A percentile compares a stretch with the other conserved stretches of the same genome.
These are phyloP conservation scores for Gymnobelideus leadbeateri DNA, from an alignment of 2,113 vertebrate species.

Conservation along the genomic window DNA sequence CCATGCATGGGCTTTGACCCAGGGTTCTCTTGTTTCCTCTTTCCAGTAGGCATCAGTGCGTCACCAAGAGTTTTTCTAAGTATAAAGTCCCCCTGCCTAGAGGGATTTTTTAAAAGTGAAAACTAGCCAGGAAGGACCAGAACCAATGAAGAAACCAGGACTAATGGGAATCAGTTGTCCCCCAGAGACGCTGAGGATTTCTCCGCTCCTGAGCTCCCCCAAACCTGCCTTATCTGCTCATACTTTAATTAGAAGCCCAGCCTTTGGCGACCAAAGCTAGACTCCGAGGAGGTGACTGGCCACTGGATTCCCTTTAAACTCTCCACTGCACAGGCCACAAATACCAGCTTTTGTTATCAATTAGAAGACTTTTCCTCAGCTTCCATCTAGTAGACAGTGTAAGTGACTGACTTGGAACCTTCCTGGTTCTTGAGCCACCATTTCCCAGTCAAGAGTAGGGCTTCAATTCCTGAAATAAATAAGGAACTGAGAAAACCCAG, in stretches of 20 bases:
- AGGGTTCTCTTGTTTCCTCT: not conserved
- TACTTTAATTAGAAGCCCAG: not conserved
- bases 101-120: conserved; percentile 6
- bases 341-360: not conserved
- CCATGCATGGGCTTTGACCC: not conserved
- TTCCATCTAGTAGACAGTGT: not conserved
- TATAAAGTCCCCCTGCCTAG: not conserved
- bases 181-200: not conserved
- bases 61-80: not conserved
- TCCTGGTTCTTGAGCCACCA: not conserved
- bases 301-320: conserved; percentile 15
- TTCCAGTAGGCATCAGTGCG: not conserved
- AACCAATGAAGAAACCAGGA: conserved; percentile 26
- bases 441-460: not conserved
- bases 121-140: not conserved
- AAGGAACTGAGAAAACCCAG: not conserved
- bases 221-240: not conserved
- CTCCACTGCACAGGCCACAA: not conserved
- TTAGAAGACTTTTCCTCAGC: not conserved
- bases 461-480: not conserved
- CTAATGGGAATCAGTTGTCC: not conserved
- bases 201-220: not conserved
- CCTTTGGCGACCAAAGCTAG: not conserved
- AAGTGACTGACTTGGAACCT: not conserved
- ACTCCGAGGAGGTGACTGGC: not conserved